Evolutionary conservation across 2,113 vertebrate species (phyloP), one percentile per base, ranked within the genome.

Genomic region (Otolemur garnettii): DNA sequence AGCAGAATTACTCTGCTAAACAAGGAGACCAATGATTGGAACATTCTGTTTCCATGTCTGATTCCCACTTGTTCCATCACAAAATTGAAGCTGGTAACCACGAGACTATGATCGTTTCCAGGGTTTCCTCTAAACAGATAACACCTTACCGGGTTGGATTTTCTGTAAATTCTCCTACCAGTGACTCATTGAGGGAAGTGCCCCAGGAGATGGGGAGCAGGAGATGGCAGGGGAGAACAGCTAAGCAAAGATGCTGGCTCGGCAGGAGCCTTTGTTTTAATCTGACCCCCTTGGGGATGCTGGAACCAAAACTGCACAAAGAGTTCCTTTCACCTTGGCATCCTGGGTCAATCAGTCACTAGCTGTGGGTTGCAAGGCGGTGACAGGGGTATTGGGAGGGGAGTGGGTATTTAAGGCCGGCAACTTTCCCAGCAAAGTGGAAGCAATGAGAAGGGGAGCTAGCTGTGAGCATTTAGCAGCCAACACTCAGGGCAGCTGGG

Each of bases 1-100:
- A 59, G 11, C 28, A 7, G 18, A 55, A 60, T 89, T 59, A 87
- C 75, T 66, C 82, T 50, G 26, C 4, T 78, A 42, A 53, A 22
- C 13, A 79, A 86, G 38, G 19, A 0, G 53, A 42, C 21, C 12
- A 30, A 95, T 26, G 55, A 81, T 62, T 77, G 91, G 60, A 80
- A 88, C 33, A 80, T 8, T 95, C 35, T 21, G 2, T 62, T 80
- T 95, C 74, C 79, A 59, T 53, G 42, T 92, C 79, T 66, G 59
- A 9, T 53, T 64, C 9, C 18, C 22, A 4, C 17, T 33, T 60
- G 38, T 82, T 72, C 62, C 68, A 59, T 93, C 53, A 55, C 0
- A 1, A 95, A 87, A 62, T 14, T 1, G 42, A 21, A 77, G 53
- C 30, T 75, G 38, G 17, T 72, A 21, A 74, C 45, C 55, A 75